Conservation (phyloP, 2,113 vertebrate genomes). For the Candoia aspera region DNA sequence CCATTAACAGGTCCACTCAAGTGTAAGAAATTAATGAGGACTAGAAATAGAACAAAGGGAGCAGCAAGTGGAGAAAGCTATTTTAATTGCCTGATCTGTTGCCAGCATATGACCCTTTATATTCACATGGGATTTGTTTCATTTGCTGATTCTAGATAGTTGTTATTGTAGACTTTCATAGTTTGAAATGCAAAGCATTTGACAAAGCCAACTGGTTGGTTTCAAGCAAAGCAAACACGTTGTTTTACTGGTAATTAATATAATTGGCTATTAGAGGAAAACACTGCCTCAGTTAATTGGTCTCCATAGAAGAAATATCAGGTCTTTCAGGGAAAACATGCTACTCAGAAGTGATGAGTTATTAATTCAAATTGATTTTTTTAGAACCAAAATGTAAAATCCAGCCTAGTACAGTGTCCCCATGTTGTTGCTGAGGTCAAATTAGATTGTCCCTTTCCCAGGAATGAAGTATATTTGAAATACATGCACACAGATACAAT, state of each 20-base stretch:
- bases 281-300: constrained; percentile 63
- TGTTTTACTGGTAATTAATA: constrained; percentile 66
- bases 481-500: constrained; percentile 50
- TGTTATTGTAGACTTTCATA: neutral
- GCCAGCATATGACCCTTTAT: neutral
- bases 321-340: constrained; percentile 41
- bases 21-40: constrained; percentile 33
- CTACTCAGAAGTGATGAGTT: constrained; percentile 58
- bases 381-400: constrained; percentile 37
- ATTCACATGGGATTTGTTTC: neutral
- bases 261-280: constrained; percentile 60
- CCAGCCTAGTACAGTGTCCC: constrained; percentile 20
- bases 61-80: neutral
- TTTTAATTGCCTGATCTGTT: neutral
- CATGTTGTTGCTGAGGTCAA: constrained; percentile 41
- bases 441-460: constrained; percentile 34
- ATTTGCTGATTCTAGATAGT: neutral
- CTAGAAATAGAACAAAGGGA: constrained; percentile 4
- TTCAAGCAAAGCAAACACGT: constrained; percentile 55
- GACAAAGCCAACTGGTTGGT: constrained; percentile 39
- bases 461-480: constrained; percentile 50
- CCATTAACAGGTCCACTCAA: neutral
- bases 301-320: constrained; percentile 56
- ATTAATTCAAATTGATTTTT: constrained; percentile 64
- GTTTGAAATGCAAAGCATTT: constrained; percentile 35